Base-by-base conservation (phyloP, 2,888 invertebrate genomes). In the Cerceris rybyensis region DNA sequence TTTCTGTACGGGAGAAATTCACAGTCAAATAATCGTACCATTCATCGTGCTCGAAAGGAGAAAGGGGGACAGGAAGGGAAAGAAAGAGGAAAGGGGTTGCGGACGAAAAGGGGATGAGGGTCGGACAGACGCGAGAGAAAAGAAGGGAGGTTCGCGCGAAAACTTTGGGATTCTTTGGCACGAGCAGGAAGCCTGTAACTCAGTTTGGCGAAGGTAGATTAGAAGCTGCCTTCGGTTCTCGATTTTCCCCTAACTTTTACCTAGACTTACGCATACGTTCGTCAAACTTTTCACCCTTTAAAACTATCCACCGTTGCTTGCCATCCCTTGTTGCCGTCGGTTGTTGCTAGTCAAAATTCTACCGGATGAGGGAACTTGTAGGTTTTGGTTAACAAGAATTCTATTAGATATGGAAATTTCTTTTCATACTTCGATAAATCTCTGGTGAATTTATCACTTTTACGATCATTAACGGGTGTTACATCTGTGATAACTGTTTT, bases 131-230 rank as follows among this genome's bases (percentile, higher is more conserved):
- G 8, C 46, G 46, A 11, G 46, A 13, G 46, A 4, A 49, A 17
- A 50, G 13, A n/a, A 17, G 13, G 16, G 43, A 16, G 42, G 57
- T 57, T 57, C 64, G 54, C 46, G 64, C 41, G 75, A 68, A 58
- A 82, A 75, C 54, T 81, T 74, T 66, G 17, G 61, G 7, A 39
- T 7, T 16, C 52, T 13, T 28, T n/a, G 0, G 5, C 58, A 52
- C 16, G 16, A 69, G 28, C 52, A 70, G 66, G 14, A 64, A 79
- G 16, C 54, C 59, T 28, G 61, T 75, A 83, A 83, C 69, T 81
- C 75, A 67, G 61, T 78, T 81, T 70, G 54, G 58, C 57, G 42
- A 60, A 67, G 73, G 49, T 78, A 71, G 81, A 84, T 81, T 84
- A 84, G 74, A 78, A 70, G 65, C 57, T 55, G 73, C 70, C 75